A percentile compares a stretch with the other conserved stretches of the same genome.
phyloP scores from a whole-genome alignment of 2,888 invertebrate genomes.

The Crepidodera aurea region DNA sequence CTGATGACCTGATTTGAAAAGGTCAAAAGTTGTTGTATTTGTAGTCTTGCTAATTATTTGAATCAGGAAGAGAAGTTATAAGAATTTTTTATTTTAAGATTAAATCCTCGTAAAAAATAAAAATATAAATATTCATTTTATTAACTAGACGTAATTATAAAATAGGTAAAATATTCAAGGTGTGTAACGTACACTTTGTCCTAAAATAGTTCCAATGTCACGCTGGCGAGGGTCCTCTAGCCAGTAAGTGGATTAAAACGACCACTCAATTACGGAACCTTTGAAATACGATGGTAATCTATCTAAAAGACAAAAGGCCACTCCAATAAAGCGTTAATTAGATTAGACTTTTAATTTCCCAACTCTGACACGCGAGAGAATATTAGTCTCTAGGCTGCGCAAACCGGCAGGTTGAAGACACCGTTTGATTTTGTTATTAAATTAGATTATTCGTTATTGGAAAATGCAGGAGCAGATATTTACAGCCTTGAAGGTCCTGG shows the following conservation, averaged over 20 bases:
- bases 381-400: constrained; percentile 26
- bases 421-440: too few relatives aligned
- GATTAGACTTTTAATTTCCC: constrained; percentile 53
- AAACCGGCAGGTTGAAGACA: neutral
- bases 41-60: too few relatives aligned
- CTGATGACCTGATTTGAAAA: too few relatives aligned
- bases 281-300: constrained; percentile 50
- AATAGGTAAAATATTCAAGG: neutral
- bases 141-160: neutral
- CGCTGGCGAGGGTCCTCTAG: constrained; percentile 4
- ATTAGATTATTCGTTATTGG: too few relatives aligned
- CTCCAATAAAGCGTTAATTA: constrained; percentile 56
- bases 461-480: too few relatives aligned
- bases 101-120: too few relatives aligned
- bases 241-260: constrained; percentile 40
- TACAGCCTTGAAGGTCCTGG: too few relatives aligned
- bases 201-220: constrained; percentile 27
- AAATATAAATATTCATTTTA: neutral
- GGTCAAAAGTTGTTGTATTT: too few relatives aligned
- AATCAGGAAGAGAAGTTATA: too few relatives aligned
- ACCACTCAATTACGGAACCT: constrained; percentile 49
- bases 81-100: too few relatives aligned
- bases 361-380: constrained; percentile 33
- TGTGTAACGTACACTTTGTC: constrained; percentile 7
- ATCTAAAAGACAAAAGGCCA: constrained; percentile 50